Evolutionary conservation across 2,113 vertebrate genomes (phyloP).

Genomic region (Zapornia atra): DNA sequence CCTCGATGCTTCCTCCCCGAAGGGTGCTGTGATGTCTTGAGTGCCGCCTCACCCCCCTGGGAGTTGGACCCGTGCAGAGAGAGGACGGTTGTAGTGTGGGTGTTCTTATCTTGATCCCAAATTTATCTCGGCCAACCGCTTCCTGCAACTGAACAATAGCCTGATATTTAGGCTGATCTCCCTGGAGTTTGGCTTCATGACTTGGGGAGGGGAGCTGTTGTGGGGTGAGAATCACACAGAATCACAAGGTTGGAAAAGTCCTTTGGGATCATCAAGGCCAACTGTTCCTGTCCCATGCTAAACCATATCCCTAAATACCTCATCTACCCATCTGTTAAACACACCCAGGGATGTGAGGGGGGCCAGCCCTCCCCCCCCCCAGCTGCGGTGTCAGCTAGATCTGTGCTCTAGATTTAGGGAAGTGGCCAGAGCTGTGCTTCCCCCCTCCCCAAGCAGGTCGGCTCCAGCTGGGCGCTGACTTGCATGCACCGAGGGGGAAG

Average conservation of each 20-base stretch:
- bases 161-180: background rate
- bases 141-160: background rate
- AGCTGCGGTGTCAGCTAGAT: fast-evolving
- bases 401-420: background rate
- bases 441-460: fast-evolving
- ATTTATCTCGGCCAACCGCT: background rate
- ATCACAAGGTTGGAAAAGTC: too few species aligned
- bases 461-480: background rate
- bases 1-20: background rate
- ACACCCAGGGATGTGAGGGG: too few species aligned
- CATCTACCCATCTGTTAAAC: too few species aligned
- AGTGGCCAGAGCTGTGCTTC: background rate
- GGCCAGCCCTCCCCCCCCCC: background rate
- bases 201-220: background rate
- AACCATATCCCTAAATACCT: too few species aligned
- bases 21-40: fast-evolving
- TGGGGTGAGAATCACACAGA: too few species aligned
- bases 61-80: fast-evolving
- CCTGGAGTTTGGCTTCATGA: fast-evolving
- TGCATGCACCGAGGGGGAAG: background rate
- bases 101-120: background rate
- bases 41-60: fast-evolving
- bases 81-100: background rate
- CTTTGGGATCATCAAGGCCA: too few species aligned
- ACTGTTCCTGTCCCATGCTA: too few species aligned